These are phyloP conservation scores for Cathartes aura DNA, from an alignment of 2,113 vertebrate species.

Conservation along the genomic window DNA sequence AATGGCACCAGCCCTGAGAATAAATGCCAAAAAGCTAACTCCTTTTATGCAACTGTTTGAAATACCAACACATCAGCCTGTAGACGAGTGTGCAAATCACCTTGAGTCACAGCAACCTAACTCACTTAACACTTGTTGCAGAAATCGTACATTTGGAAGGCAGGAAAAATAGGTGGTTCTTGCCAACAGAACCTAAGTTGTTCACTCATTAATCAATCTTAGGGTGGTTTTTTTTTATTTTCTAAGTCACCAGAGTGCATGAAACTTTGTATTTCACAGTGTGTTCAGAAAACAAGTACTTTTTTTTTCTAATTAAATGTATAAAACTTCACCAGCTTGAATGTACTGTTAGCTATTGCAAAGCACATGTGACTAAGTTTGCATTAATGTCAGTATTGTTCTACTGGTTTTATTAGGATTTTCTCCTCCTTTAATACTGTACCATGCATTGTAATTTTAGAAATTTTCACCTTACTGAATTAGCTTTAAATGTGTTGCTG, in stretches of 20 bases:
- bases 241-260: constrained; percentile 30
- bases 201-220: neutral
- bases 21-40: neutral
- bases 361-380: constrained; percentile 65
- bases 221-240: neutral
- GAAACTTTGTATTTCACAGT: constrained; percentile 41
- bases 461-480: constrained; percentile 10
- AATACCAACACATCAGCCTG: neutral
- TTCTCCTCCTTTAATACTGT: constrained; percentile 40
- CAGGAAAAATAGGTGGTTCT: neutral
- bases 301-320: constrained; percentile 29
- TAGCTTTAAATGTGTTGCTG: constrained; percentile 57
- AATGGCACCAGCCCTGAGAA: neutral
- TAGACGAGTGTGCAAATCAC: neutral
- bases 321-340: constrained; percentile 65
- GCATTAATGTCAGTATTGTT: constrained; percentile 61
- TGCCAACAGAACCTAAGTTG: neutral
- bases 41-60: neutral
- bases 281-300: constrained; percentile 4
- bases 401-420: constrained; percentile 43
- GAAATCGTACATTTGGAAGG: neutral
- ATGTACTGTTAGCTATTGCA: constrained; percentile 62
- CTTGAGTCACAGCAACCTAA: neutral
- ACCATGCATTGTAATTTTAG: constrained; percentile 39
- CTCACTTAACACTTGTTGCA: neutral